phyloP scores from a whole-genome alignment of 2,113 vertebrate species.

The Daboia siamensis region DNA sequence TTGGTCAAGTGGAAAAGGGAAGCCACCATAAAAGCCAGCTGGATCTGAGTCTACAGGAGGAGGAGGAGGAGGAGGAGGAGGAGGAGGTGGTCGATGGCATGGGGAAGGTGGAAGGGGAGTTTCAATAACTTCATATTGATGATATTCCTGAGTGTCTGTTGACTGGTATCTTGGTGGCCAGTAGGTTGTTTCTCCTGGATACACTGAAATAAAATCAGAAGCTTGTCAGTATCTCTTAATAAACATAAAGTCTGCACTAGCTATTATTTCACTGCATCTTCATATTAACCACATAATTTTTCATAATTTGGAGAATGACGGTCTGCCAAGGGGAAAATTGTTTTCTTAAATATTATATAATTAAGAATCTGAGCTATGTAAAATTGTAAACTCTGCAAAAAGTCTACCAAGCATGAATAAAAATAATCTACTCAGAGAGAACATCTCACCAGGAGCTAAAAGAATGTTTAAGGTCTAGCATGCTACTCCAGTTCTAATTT shows the following conservation, averaged over 20 bases:
- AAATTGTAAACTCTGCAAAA: neutral
- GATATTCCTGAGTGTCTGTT: constrained; percentile 78
- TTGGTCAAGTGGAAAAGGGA: constrained; percentile 90
- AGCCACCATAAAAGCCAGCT: constrained; percentile 83
- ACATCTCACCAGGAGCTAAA: neutral
- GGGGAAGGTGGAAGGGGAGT: constrained; percentile 65
- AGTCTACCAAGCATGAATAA: neutral
- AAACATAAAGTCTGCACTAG: neutral
- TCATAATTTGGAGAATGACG: neutral
- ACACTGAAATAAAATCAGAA: constrained; percentile 71
- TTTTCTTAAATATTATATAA: neutral
- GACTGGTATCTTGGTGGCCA: constrained; percentile 76
- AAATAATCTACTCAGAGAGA: neutral
- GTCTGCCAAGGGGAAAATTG: too few species aligned
- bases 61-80: constrained; percentile 30
- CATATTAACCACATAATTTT: too few species aligned
- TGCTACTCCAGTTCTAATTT: neutral
- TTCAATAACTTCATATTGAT: constrained; percentile 82
- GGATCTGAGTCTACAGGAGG: constrained; percentile 62
- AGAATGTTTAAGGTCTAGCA: neutral
- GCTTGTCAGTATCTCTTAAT: constrained; percentile 26
- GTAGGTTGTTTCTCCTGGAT: constrained; percentile 75
- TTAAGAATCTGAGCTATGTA: neutral
- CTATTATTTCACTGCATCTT: neutral
- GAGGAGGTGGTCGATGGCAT: constrained; percentile 57